Conservation (phyloP, 2,113 vertebrate genomes). For the Meleagris gallopavo region DNA sequence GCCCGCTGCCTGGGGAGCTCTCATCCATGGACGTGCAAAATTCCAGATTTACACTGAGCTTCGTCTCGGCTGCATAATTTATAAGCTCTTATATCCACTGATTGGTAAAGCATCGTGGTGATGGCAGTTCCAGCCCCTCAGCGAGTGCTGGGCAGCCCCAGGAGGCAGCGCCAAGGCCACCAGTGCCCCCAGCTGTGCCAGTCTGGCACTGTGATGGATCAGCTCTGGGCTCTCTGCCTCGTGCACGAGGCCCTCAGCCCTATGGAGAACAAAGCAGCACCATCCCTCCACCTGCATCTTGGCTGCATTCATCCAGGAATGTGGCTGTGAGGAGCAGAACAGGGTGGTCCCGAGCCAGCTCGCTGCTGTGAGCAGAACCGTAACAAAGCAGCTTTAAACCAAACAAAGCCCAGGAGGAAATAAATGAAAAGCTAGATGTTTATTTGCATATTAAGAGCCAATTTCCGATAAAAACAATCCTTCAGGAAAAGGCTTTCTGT, state of each 20-base stretch:
- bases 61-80: background rate
- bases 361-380: background rate
- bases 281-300: background rate
- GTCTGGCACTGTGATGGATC: background rate
- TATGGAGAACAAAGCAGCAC: background rate
- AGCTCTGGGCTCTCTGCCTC: background rate
- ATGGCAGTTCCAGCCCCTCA: background rate
- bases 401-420: conserved; percentile 3
- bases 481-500: background rate
- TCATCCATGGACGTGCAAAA: background rate
- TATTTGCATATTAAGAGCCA: background rate
- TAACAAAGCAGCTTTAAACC: background rate
- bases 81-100: background rate
- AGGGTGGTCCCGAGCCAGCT: fast-evolving
- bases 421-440: background rate
- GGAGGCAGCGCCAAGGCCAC: background rate
- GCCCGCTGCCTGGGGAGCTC: background rate
- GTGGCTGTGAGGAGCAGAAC: background rate
- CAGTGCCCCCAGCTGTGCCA: background rate
- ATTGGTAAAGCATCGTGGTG: background rate
- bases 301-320: background rate
- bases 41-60: background rate
- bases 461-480: conserved; percentile 6
- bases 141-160: fast-evolving
- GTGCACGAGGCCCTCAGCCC: background rate